Conservation (phyloP, 2,888 invertebrate species). For the Rotaria macrura region DNA sequence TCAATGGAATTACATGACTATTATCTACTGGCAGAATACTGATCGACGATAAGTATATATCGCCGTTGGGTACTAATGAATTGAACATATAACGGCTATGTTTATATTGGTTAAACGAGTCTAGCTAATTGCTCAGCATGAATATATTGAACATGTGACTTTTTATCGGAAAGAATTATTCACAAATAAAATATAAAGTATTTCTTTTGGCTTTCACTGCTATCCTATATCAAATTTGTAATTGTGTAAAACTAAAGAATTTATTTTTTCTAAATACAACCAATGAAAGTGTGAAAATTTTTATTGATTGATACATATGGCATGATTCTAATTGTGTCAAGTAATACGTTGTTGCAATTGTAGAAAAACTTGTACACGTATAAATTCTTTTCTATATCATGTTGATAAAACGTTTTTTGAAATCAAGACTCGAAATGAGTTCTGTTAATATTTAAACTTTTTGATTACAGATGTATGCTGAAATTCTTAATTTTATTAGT, state of each 20-base stretch:
- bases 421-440: no score
- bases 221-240: background rate
- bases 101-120: background rate
- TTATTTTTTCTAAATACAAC: background rate
- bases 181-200: background rate
- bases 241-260: background rate
- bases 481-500: background rate
- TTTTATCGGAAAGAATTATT: background rate
- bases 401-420: no score
- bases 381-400: no score
- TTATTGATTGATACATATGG: constrained; percentile 3
- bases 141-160: background rate
- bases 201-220: background rate
- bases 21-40: background rate
- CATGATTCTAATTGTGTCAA: background rate
- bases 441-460: no score
- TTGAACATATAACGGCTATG: background rate
- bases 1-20: constrained; percentile 3
- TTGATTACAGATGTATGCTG: no score
- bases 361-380: no score
- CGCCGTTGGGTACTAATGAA: constrained; percentile 12
- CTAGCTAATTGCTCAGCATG: constrained; percentile 6
- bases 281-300: background rate
- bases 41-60: constrained; percentile 12
- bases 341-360: background rate